phyloP scores from a whole-genome alignment of 2,888 invertebrate genomes.

The Tetropium fuscum region DNA sequence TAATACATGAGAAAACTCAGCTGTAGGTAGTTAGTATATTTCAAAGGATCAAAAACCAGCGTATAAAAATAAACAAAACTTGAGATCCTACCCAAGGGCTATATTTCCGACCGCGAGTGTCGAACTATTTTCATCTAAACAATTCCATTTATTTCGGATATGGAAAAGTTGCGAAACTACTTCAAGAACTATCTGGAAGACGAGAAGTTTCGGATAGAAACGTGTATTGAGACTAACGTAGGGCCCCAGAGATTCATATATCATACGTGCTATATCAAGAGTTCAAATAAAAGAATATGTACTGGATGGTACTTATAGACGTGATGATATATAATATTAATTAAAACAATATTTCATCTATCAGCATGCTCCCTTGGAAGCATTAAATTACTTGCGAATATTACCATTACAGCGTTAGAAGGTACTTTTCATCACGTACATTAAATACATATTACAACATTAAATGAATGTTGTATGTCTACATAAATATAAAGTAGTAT shows the following conservation, averaged over 20 bases:
- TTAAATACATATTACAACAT: too few relatives aligned
- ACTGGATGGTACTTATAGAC: too few relatives aligned
- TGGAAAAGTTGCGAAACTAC: constrained; percentile 9
- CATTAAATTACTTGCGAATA: too few relatives aligned
- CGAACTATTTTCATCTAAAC: constrained; percentile 13
- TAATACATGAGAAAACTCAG: too few relatives aligned
- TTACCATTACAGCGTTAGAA: too few relatives aligned
- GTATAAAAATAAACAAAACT: constrained; percentile 20
- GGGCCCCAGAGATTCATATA: neutral
- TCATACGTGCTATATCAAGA: neutral
- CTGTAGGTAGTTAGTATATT: constrained; percentile 12
- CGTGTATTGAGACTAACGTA: neutral
- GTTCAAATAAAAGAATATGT: too few relatives aligned
- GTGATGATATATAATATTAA: too few relatives aligned
- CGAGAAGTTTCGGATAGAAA: neutral
- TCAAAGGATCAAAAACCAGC: constrained; percentile 12
- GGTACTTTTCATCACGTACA: too few relatives aligned
- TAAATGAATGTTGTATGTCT: too few relatives aligned
- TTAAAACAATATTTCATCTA: too few relatives aligned
- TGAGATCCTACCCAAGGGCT: constrained; percentile 9
- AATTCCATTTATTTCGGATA: neutral
- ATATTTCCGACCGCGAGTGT: constrained; percentile 14
- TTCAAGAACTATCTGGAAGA: constrained; percentile 6
- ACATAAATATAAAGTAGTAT: too few relatives aligned
- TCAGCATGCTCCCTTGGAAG: too few relatives aligned